These are phyloP conservation scores for Acleris literana DNA, from an alignment of 2,888 invertebrate species.

Conservation along the genomic window DNA sequence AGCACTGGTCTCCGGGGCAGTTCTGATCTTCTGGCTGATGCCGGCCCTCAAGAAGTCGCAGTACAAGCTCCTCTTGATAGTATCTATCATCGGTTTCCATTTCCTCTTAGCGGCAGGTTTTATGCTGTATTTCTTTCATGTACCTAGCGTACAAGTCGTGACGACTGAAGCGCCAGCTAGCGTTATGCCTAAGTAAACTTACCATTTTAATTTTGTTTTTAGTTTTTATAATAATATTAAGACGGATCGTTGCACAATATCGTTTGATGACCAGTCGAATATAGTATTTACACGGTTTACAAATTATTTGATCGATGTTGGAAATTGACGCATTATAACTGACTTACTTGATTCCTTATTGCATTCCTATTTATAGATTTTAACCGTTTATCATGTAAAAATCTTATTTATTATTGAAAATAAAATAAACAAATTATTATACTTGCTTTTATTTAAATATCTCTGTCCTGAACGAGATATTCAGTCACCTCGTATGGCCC, in stretches of 20 bases:
- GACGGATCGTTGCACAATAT: neutral
- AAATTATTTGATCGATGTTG: conserved; percentile 11
- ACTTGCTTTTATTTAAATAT: too few relatives aligned
- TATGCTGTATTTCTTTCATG: conserved; percentile 92
- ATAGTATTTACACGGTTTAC: neutral
- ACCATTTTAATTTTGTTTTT: neutral
- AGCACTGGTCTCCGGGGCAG: conserved; percentile 92
- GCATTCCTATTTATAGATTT: conserved; percentile 31
- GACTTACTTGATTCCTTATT: conserved; percentile 16
- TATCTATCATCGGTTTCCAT: conserved; percentile 89
- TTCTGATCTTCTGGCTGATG: conserved; percentile 91
- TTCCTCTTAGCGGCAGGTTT: conserved; percentile 93
- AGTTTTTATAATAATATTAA: conserved; percentile 3
- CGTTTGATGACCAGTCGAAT: neutral
- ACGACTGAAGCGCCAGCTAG: conserved; percentile 6
- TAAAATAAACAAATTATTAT: conserved; percentile 1
- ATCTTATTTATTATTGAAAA: conserved; percentile 32
- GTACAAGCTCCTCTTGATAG: conserved; percentile 69
- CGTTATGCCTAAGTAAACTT: neutral
- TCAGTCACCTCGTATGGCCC: too few relatives aligned
- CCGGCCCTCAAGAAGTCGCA: conserved; percentile 88
- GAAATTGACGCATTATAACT: conserved; percentile 1
- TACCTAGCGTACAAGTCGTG: conserved; percentile 59
- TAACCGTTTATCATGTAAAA: conserved; percentile 8
- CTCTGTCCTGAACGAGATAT: too few relatives aligned